These are phyloP conservation scores for Naja naja DNA, from an alignment of 2,113 vertebrate genomes.

Conservation along the genomic window DNA sequence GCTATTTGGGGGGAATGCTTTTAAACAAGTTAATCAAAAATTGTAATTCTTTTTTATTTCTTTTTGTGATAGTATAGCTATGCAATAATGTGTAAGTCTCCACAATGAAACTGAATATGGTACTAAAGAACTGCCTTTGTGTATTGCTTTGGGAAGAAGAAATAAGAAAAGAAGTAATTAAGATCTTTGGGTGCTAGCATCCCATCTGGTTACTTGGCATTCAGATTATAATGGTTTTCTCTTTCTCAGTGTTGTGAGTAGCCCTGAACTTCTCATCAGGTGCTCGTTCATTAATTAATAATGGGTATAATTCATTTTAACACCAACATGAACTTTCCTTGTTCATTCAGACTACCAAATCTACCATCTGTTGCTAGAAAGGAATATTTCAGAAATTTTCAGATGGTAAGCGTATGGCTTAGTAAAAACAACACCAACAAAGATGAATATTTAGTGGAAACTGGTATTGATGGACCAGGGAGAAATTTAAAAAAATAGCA, in stretches of 20 bases:
- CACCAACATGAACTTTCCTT: slow-evolving; percentile 8
- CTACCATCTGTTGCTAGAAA: slow-evolving; percentile 11
- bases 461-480: neutral
- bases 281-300: slow-evolving; percentile 31
- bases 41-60: neutral
- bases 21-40: neutral
- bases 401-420: neutral
- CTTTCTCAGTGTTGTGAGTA: neutral
- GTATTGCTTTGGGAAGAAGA: neutral
- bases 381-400: slow-evolving; percentile 1
- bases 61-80: neutral
- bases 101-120: neutral
- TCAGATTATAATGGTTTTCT: slow-evolving; percentile 5
- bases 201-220: slow-evolving; percentile 22
- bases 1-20: neutral
- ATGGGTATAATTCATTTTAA: slow-evolving; percentile 15
- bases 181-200: neutral
- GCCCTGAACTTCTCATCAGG: slow-evolving; percentile 17
- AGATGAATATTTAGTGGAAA: neutral
- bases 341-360: neutral
- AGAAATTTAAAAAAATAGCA: neutral
- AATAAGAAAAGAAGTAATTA: slow-evolving; percentile 8
- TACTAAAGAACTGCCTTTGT: neutral
- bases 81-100: neutral
- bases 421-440: neutral